Evolutionary conservation across 2,888 invertebrate species (phyloP), one percentile per base, ranked within the genome.

Genomic region (Kuschelorhynchus macadamiae): DNA sequence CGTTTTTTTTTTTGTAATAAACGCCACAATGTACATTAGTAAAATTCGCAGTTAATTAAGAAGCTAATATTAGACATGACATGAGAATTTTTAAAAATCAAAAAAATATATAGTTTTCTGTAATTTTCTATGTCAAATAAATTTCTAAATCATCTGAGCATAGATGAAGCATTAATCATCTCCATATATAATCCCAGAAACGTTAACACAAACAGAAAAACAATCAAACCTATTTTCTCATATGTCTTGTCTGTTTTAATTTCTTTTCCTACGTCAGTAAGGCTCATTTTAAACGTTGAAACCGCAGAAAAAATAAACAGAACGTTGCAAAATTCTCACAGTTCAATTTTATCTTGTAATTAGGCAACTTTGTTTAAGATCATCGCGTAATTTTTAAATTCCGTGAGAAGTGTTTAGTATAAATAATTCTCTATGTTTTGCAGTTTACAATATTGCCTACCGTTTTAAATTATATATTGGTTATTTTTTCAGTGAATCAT

Each of bases 231-330:
- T 60, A 55, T 67, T 55, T 61, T 61, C 67, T 39, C 67, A 61
- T 67, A 60, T 55, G 55, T 55, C 47, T 66, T 67, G 49, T 67
- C 67, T 61, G 55, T 67, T 67, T 67, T 61, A 60, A 61, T 60
- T 67, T 50, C 36, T 41, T 53, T 30, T 52, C 46, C 47, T 52
- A 67, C 67, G 67, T 67, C 67, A 67, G 32, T 30, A 39, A 50
- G 30, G 39, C 30, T 41, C 50, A 41, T 50, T 49, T 49, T 41
- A 49, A 39, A 41, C 30, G 41, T 50, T 39, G 46, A 46, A 44
- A 46, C 33, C 20, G 46, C 65, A 42, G 41, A 41, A 61, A 67
- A 36, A 67, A 67, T 61, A 67, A 67, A 67, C 67, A 61, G 14
- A 49, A 25, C 33, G 42, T 61, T 61, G 55, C 46, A 32, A 61